Conservation (phyloP, 1,140 invertebrate species). For the Amyelois transitella region DNA sequence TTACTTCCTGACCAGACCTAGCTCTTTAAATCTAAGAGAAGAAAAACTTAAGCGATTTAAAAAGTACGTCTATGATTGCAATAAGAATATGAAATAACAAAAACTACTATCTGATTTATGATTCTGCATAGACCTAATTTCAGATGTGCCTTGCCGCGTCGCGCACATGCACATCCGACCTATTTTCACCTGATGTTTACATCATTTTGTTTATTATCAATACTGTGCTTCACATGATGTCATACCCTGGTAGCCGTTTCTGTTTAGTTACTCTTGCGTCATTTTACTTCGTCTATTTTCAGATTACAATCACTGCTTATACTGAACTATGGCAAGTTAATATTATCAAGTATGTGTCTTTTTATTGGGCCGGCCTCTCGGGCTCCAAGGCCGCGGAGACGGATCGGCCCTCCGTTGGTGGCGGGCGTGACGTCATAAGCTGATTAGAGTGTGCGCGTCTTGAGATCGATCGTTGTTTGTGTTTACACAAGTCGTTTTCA, state of each 20-base stretch:
- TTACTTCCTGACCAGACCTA: too few species aligned
- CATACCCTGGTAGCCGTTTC: background rate
- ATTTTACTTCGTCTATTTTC: background rate
- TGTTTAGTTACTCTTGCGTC: background rate
- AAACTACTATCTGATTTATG: too few species aligned
- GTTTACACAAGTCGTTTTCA: background rate
- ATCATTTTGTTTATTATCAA: background rate
- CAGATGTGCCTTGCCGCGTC: background rate
- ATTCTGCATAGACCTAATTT: too few species aligned
- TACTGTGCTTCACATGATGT: background rate
- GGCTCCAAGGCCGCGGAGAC: background rate
- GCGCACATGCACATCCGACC: background rate
- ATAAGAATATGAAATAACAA: too few species aligned
- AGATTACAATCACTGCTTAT: background rate
- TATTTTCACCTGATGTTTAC: background rate
- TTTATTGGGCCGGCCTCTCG: background rate
- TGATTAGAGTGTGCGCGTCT: background rate
- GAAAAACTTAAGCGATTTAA: too few species aligned
- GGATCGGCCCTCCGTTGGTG: background rate
- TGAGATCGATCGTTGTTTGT: background rate
- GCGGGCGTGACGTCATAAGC: background rate
- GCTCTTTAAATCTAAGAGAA: too few species aligned
- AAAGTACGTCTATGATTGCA: too few species aligned
- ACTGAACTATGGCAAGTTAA: too few species aligned
- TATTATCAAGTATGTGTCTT: background rate